Conservation (phyloP, 2,113 vertebrate genomes). For the Cercopithecus mona region DNA sequence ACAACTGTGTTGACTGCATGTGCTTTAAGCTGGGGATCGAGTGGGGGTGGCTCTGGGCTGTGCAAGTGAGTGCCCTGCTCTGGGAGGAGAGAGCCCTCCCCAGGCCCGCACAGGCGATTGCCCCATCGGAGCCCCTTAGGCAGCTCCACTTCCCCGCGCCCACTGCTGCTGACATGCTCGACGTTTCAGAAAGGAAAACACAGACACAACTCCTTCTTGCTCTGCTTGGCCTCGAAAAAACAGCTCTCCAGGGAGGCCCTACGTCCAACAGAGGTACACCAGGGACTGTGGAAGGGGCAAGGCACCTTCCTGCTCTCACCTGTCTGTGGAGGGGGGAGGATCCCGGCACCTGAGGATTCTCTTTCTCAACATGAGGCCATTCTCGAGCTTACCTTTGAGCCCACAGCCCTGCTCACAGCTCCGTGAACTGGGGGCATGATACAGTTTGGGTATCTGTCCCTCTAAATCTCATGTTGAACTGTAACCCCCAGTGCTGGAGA, state of each 20-base stretch:
- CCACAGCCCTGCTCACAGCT: neutral
- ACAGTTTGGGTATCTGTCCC: too few relatives aligned
- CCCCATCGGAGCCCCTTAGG: neutral
- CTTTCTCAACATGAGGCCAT: neutral
- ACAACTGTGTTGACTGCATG: neutral
- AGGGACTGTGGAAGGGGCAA: fast-evolving
- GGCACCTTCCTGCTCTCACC: too few relatives aligned
- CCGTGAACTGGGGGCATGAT: neutral
- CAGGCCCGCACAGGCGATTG: neutral
- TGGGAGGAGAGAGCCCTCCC: neutral
- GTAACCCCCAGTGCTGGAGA: too few relatives aligned
- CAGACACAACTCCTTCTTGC: neutral
- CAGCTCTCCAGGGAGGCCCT: neutral
- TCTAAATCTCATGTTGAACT: too few relatives aligned
- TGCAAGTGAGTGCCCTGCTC: fast-evolving
- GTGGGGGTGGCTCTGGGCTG: neutral
- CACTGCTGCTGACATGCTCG: neutral
- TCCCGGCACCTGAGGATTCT: neutral
- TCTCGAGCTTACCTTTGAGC: neutral
- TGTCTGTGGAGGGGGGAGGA: too few relatives aligned
- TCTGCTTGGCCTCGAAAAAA: neutral
- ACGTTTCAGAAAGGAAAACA: neutral
- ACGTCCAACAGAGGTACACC: too few relatives aligned
- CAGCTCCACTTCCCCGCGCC: neutral
- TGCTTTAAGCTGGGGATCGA: too few relatives aligned